Evolutionary conservation across 1,140 invertebrate genomes (phyloP).

Genomic region (Drosophila lacertosa): DNA sequence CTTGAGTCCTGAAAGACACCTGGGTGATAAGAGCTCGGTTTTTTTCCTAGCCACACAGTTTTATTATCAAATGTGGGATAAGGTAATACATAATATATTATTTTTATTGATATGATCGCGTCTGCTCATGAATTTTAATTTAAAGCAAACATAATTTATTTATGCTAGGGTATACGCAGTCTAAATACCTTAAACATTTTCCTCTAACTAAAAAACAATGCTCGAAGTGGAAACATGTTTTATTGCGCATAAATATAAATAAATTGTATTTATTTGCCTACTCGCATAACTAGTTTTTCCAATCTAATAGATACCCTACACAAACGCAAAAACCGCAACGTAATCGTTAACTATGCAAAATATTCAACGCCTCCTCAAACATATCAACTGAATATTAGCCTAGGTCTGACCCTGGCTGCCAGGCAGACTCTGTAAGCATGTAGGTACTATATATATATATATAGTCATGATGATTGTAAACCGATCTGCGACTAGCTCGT

Average conservation of each 20-base stretch:
- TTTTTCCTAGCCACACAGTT: too few species aligned
- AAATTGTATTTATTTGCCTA: neutral
- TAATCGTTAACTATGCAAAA: conserved; percentile 3
- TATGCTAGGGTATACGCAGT: too few species aligned
- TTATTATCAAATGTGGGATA: neutral
- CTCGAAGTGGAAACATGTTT: neutral
- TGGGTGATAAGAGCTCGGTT: neutral
- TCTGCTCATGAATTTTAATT: too few species aligned
- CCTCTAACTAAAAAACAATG: too few species aligned
- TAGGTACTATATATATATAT: neutral
- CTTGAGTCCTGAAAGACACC: neutral
- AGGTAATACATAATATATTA: too few species aligned
- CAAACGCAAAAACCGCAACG: neutral
- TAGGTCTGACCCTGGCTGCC: conserved; percentile 4
- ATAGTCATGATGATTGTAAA: neutral
- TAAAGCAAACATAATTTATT: too few species aligned
- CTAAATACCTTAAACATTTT: too few species aligned
- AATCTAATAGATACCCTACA: neutral
- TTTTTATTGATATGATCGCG: too few species aligned
- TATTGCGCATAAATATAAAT: neutral
- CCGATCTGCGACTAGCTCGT: neutral
- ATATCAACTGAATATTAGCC: neutral
- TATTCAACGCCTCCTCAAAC: neutral
- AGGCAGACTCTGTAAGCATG: neutral
- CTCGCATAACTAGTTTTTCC: neutral